A percentile compares a stretch with the other conserved stretches of the same genome.
These are phyloP conservation scores for Latheticus oryzae DNA, from an alignment of 2,888 invertebrate species.

Conservation along the genomic window DNA sequence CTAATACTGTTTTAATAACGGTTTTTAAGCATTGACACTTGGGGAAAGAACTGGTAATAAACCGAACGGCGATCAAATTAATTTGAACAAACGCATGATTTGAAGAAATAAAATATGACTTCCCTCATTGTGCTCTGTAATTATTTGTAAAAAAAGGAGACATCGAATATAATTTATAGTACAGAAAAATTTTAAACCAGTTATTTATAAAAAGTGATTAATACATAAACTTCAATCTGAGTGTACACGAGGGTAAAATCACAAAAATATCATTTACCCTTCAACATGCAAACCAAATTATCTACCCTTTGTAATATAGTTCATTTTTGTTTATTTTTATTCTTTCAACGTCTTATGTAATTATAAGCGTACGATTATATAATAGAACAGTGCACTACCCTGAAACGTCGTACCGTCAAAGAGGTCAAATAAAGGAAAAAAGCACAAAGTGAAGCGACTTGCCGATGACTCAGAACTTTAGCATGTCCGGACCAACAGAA, in stretches of 20 bases:
- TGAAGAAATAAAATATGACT: conserved; percentile 47
- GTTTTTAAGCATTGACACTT: conserved; percentile 47
- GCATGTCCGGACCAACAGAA: conserved; percentile 49
- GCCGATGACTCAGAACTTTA: conserved; percentile 52
- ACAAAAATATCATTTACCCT: conserved; percentile 24
- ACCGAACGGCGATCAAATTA: conserved; percentile 55
- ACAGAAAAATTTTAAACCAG: conserved; percentile 42
- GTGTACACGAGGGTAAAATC: conserved; percentile 34
- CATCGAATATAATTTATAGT: conserved; percentile 34
- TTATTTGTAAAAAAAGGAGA: conserved; percentile 38
- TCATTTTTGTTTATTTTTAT: conserved; percentile 10
- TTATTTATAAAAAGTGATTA: conserved; percentile 39
- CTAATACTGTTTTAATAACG: conserved; percentile 59
- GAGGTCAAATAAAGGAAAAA: conserved; percentile 40
- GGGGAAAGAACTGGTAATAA: conserved; percentile 45
- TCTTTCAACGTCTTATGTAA: conserved; percentile 5
- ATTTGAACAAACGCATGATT: conserved; percentile 50
- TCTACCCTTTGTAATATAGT: too few species aligned
- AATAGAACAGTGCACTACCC: conserved; percentile 13
- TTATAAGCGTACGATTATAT: conserved; percentile 8
- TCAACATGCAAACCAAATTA: conserved; percentile 32
- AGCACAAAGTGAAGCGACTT: conserved; percentile 42
- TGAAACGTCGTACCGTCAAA: conserved; percentile 18
- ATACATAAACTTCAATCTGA: conserved; percentile 30
- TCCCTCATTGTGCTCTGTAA: too few species aligned